phyloP scores from a whole-genome alignment of 2,888 invertebrate species.

The Drosophila anomalipes region DNA sequence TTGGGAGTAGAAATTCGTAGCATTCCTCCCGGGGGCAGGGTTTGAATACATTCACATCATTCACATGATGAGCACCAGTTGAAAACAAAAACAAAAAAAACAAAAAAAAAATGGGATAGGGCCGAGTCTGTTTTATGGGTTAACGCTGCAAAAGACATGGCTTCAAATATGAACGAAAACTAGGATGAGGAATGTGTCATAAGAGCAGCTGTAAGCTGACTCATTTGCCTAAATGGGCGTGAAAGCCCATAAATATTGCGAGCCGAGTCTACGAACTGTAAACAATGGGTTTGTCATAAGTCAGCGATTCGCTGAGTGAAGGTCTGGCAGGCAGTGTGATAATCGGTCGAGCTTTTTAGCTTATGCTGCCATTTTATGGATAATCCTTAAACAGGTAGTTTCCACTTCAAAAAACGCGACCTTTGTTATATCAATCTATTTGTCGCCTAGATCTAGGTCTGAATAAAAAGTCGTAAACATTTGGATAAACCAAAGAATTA shows the following conservation, averaged over 20 bases:
- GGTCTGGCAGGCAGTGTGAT: not conserved
- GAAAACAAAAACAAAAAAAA: not conserved
- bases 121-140: slow-evolving; percentile 62
- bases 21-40: slow-evolving; percentile 24
- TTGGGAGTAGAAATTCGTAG: slow-evolving; percentile 53
- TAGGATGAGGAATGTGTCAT: slow-evolving; percentile 52
- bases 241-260: slow-evolving; percentile 41
- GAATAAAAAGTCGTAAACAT: not conserved
- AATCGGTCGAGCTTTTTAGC: not conserved
- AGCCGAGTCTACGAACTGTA: slow-evolving; percentile 17
- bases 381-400: not conserved
- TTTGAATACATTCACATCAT: slow-evolving; percentile 19
- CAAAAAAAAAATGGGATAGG: slow-evolving; percentile 15
- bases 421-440: not conserved
- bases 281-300: slow-evolving; percentile 15
- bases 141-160: slow-evolving; percentile 30
- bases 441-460: not conserved
- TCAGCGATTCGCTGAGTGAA: not conserved
- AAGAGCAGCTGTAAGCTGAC: slow-evolving; percentile 54
- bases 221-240: slow-evolving; percentile 56
- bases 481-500: not conserved
- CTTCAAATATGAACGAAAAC: slow-evolving; percentile 42
- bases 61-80: slow-evolving; percentile 29
- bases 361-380: not conserved
- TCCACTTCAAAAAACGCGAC: not conserved